Conservation (phyloP, 2,888 invertebrate species). For the Synergus itoensis region DNA sequence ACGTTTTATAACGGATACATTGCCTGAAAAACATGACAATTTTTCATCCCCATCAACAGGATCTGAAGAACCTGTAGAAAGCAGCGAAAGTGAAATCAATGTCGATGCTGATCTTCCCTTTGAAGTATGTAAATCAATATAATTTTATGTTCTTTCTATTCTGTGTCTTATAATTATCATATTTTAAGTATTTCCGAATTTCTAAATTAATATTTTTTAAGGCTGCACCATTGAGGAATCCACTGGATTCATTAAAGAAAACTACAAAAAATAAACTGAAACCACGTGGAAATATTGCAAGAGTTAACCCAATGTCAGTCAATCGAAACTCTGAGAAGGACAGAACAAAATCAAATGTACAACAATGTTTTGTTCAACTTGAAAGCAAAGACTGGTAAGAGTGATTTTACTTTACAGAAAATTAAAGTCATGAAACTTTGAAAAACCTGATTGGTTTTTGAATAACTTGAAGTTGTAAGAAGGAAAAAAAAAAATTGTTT, state of each 20-base stretch:
- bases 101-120: neutral
- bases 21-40: neutral
- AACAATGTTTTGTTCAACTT: conserved; percentile 83
- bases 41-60: conserved; percentile 10
- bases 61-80: conserved; percentile 6
- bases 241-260: conserved; percentile 34
- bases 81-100: neutral
- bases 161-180: no score
- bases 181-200: neutral
- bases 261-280: conserved; percentile 55
- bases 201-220: neutral
- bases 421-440: no score
- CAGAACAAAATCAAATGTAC: conserved; percentile 83
- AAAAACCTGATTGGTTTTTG: no score
- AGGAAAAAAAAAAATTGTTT: neutral
- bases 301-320: conserved; percentile 46
- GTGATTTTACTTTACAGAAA: no score
- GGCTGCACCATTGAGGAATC: neutral
- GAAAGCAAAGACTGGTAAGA: conserved; percentile 85
- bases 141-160: no score
- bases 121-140: neutral
- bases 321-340: conserved; percentile 80
- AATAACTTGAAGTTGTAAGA: no score
- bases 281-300: conserved; percentile 62
- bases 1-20: neutral